phyloP scores from a whole-genome alignment of 2,113 vertebrate genomes.

The Euleptes europaea region DNA sequence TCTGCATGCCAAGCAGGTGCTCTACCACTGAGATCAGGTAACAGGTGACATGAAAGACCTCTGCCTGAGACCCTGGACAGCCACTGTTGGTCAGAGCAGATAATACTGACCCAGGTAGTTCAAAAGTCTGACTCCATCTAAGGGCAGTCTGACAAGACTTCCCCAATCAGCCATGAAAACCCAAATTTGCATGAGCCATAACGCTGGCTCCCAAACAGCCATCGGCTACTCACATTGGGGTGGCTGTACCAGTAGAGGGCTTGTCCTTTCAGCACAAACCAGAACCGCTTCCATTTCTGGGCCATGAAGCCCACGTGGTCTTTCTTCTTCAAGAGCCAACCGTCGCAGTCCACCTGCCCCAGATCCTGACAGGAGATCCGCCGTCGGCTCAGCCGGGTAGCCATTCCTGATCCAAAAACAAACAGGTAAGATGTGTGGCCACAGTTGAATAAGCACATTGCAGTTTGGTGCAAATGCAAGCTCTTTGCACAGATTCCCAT shows the following conservation, averaged over 20 bases:
- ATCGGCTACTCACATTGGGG: slow-evolving; percentile 79
- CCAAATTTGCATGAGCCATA: too few relatives aligned
- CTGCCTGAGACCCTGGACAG: too few relatives aligned
- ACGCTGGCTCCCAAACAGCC: fast-evolving
- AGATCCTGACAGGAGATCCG: slow-evolving; percentile 93
- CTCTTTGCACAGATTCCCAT: background rate
- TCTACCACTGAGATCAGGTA: too few relatives aligned
- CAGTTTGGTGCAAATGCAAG: background rate
- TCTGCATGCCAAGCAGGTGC: too few relatives aligned
- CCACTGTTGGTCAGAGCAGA: too few relatives aligned
- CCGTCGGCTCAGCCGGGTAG: slow-evolving; percentile 86
- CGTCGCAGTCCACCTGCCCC: slow-evolving; percentile 87
- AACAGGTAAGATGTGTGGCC: too few relatives aligned
- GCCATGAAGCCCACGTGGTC: slow-evolving; percentile 84
- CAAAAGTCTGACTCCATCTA: too few relatives aligned
- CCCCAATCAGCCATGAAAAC: too few relatives aligned
- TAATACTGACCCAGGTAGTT: too few relatives aligned
- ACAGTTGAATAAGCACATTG: too few relatives aligned
- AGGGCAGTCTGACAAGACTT: too few relatives aligned
- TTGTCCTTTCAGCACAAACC: slow-evolving; percentile 91
- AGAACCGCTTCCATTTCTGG: slow-evolving; percentile 98
- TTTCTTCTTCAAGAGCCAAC: slow-evolving; percentile 96
- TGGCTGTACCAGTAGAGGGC: slow-evolving; percentile 90
- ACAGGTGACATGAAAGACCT: too few relatives aligned
- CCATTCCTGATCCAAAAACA: slow-evolving; percentile 61